Evolutionary conservation across 2,113 vertebrate species (phyloP), one percentile per base, ranked within the genome.

Genomic region (Myiozetetes cayanensis): DNA sequence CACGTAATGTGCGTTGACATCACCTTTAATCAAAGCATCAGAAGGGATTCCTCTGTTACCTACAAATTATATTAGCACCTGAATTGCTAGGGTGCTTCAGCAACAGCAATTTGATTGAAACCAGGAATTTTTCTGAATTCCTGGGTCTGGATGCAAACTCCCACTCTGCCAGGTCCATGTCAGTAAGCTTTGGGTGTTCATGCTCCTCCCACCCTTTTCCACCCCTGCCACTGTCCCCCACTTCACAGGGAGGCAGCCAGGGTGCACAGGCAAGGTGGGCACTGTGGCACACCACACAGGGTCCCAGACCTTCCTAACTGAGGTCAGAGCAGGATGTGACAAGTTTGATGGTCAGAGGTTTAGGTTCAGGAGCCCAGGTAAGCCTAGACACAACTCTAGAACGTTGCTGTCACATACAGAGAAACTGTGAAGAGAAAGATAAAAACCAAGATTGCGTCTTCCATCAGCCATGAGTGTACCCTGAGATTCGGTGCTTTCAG

Each of bases 151-250:
- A 67, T 79, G 30, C 23, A 85, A 85, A 43, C 10, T 49, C 31
- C 9, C 22, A 23, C 22, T 74, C 6, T 0, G 0, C 20, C 14
- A 67, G 18, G 23, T 18, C n/a, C 12, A 5, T 35, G 30, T 23
- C 25, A 73, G n/a, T 1, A 8, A 68, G 30, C 23, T 21, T 27
- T 67, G 70, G 15, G 15, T 5, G 3, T 61, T 79, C 39, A 9
- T 85, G 15, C 43, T 68, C 19, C 66, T 82, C 25, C 55, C 25
- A 56, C 10, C 24, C 28, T 81, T 58, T 28, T 9, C 27, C 14
- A 14, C 12, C 28, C 2, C 39, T 33, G 23, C 39, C 20, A 21
- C 58, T 5, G 1, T 46, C 18, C 21, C 37, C 33, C 50, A 19
- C 41, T 2, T 3, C 18, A 33, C 18, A 44, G 24, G 44, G 8